Evolutionary conservation across 2,888 invertebrate genomes (phyloP).

Genomic region (Lissonota sp.): DNA sequence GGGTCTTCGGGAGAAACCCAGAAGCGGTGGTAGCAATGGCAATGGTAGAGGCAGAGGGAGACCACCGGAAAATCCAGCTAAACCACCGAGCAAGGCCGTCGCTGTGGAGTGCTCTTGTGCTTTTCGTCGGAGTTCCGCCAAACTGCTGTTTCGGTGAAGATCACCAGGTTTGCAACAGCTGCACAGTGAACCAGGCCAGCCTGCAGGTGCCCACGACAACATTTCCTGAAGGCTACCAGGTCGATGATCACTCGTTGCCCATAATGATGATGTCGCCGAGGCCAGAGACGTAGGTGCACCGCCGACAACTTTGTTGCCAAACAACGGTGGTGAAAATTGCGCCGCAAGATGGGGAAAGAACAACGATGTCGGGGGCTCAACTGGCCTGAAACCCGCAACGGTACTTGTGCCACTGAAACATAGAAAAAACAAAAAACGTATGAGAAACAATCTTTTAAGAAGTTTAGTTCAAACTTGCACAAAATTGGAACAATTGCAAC

Average conservation of each 20-base stretch:
- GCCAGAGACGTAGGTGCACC: slow-evolving; percentile 81
- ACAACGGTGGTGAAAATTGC: slow-evolving; percentile 92
- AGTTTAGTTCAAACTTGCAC: not conserved
- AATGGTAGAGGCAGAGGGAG: slow-evolving; percentile 83
- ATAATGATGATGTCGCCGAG: slow-evolving; percentile 81
- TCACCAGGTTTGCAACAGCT: slow-evolving; percentile 80
- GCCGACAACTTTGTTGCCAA: slow-evolving; percentile 85
- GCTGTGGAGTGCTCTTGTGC: slow-evolving; percentile 98
- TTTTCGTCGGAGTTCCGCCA: slow-evolving; percentile 95
- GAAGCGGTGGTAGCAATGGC: slow-evolving; percentile 85
- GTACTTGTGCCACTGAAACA: slow-evolving; percentile 86
- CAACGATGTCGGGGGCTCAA: slow-evolving; percentile 88
- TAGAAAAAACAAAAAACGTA: not conserved
- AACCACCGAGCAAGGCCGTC: slow-evolving; percentile 79
- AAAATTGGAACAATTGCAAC: not conserved
- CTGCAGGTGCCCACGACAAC: slow-evolving; percentile 81
- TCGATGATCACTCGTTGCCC: slow-evolving; percentile 84
- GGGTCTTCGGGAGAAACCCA: slow-evolving; percentile 83
- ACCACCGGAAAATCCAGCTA: slow-evolving; percentile 80
- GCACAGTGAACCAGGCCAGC: slow-evolving; percentile 81
- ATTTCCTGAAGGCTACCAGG: slow-evolving; percentile 80
- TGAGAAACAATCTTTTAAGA: not conserved
- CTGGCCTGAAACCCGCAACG: slow-evolving; percentile 84
- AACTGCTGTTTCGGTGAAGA: slow-evolving; percentile 87
- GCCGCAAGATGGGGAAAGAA: slow-evolving; percentile 94